Base-by-base conservation (phyloP, 1,140 invertebrate species). In the Portunus trituberculatus region DNA sequence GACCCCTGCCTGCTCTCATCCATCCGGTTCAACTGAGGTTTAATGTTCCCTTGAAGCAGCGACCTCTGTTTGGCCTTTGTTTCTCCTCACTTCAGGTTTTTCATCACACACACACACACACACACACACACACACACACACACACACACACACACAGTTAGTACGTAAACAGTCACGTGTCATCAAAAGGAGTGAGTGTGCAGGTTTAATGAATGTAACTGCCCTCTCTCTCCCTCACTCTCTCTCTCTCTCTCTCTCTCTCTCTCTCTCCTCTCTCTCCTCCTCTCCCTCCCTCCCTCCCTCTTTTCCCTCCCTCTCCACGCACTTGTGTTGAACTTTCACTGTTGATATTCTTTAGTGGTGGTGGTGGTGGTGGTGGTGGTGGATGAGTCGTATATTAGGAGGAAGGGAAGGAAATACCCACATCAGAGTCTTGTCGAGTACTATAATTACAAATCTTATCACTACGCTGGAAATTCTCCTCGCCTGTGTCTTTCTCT, bases 61-160 rank as follows among this genome's bases (percentile, higher is more conserved):
- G 39, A 39, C 39, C 39, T 39, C 39, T 39, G 39, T 39, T 6
- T 39, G 39, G 39, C 39, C 39, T 39, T 39, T 39, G 39, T 6
- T 39, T 39, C 39, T 2, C 39, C 1, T 39, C 39, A 39, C 39
- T 39, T 39, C 39, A 39, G 29, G 76, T 83, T 83, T 83, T 25
- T 83, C 76, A 29, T n/a, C 29, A 83, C 29, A 83, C 29, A 29
- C 29, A n/a, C 25, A 89, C 87, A 89, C 87, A 89, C 87, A 89
- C 87, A 89, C 87, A 89, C 87, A 89, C 87, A 89, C 87, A 89
- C 87, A 89, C 87, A 89, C 87, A 89, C 87, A 89, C 87, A 89
- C 87, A 89, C 87, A 89, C 87, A 89, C 87, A 89, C 87, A 89
- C 87, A 32, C 45, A 31, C 39, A 39, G 39, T 39, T 39, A 31